Percentiles rank a stretch among this genome's conserved stretches.
Conservation (phyloP, 2,888 invertebrate species). For the Epistrophe grossulariae region DNA sequence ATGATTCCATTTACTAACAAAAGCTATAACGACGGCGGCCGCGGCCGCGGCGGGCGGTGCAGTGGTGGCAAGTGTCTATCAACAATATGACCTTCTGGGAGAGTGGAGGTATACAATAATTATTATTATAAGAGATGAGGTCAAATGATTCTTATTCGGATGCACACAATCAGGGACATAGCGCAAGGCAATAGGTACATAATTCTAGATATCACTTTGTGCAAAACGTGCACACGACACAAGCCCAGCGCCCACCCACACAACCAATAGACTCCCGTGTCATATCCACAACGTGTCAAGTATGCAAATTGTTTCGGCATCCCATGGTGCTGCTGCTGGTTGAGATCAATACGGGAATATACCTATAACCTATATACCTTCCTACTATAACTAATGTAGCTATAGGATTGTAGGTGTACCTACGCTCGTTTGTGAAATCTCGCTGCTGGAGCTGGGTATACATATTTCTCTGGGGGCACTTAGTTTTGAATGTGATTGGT, state of each 20-base stretch:
- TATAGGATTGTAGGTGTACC: not conserved
- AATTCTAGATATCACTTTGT: slow-evolving; percentile 50
- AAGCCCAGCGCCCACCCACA: not conserved
- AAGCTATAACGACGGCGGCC: not conserved
- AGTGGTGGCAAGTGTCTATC: not conserved
- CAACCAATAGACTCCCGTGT: not conserved
- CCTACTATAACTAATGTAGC: not conserved
- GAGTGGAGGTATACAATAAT: not conserved
- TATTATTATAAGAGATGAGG: slow-evolving; percentile 45
- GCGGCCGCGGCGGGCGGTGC: no score
- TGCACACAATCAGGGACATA: slow-evolving; percentile 28
- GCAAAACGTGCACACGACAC: slow-evolving; percentile 17
- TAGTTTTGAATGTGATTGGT: slow-evolving; percentile 61
- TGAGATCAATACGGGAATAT: slow-evolving; percentile 58
- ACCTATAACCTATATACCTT: not conserved
- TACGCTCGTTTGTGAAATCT: slow-evolving; percentile 7
- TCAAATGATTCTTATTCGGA: slow-evolving; percentile 49
- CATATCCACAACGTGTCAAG: slow-evolving; percentile 51
- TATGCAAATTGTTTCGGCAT: slow-evolving; percentile 69
- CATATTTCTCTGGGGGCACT: slow-evolving; percentile 41
- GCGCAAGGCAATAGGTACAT: slow-evolving; percentile 22
- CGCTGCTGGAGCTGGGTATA: slow-evolving; percentile 33
- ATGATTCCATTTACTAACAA: slow-evolving; percentile 40
- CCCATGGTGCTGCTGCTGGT: slow-evolving; percentile 42
- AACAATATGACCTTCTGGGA: slow-evolving; percentile 41